These are phyloP conservation scores for Butorides virescens DNA, from an alignment of 2,113 vertebrate species.

Conservation along the genomic window DNA sequence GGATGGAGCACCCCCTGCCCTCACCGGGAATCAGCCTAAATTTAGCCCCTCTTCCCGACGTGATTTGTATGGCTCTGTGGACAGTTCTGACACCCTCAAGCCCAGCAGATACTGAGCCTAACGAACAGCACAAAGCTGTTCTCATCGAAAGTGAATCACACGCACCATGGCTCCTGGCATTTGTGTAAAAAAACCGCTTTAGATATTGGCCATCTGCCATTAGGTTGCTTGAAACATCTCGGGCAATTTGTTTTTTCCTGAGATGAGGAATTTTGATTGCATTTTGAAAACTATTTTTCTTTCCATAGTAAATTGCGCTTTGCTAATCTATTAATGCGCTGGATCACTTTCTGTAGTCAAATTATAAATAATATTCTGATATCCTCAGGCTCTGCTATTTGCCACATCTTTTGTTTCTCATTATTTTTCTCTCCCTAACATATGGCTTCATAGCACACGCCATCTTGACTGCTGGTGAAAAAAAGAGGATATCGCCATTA, in stretches of 20 bases:
- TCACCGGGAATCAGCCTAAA: background rate
- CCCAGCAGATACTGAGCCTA: background rate
- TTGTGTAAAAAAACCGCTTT: background rate
- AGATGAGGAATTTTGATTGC: background rate
- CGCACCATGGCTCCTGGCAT: background rate
- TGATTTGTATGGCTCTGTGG: background rate
- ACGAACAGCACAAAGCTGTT: background rate
- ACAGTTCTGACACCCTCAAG: background rate
- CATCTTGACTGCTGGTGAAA: background rate
- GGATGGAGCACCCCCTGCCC: background rate
- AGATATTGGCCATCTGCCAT: slow-evolving; percentile 5
- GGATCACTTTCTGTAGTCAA: background rate
- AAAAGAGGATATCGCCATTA: background rate
- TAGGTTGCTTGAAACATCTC: background rate
- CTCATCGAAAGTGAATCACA: background rate
- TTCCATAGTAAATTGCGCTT: background rate
- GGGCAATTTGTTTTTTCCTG: background rate
- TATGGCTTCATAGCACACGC: background rate
- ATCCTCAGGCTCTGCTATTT: background rate
- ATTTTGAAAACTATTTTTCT: background rate
- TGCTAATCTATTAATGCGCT: background rate
- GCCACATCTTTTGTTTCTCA: background rate
- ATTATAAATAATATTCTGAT: background rate
- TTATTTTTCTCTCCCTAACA: background rate
- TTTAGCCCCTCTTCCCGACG: background rate